phyloP scores from a whole-genome alignment of 1,140 invertebrate genomes.

The Armadillidium nasatum region DNA sequence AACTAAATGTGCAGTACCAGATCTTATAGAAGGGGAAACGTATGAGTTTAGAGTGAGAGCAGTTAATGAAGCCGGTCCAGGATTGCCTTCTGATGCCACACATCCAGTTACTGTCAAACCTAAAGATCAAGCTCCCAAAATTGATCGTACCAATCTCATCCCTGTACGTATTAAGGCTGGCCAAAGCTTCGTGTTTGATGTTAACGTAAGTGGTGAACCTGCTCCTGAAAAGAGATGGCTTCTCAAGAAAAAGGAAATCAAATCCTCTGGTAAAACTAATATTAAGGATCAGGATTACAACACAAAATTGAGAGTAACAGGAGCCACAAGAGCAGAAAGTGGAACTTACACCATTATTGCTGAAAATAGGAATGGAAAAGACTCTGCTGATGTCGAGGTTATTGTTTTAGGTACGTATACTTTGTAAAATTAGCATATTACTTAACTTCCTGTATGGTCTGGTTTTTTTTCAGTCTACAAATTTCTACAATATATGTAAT shows the following conservation, averaged over 20 bases:
- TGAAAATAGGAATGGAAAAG: constrained; percentile 88
- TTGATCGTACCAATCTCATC: constrained; percentile 79
- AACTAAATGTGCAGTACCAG: constrained; percentile 77
- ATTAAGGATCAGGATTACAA: constrained; percentile 66
- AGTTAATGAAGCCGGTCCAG: constrained; percentile 87
- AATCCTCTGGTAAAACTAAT: constrained; percentile 50
- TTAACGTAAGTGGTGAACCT: constrained; percentile 82
- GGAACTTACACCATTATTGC: constrained; percentile 87
- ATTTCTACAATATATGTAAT: no score
- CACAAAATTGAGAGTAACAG: constrained; percentile 78
- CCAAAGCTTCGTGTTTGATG: constrained; percentile 72
- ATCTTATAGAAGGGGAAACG: constrained; percentile 82
- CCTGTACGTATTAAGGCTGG: constrained; percentile 82
- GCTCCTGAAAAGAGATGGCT: constrained; percentile 85
- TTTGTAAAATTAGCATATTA: not conserved
- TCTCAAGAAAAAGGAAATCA: constrained; percentile 67
- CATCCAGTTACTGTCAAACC: constrained; percentile 85
- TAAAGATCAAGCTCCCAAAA: constrained; percentile 75
- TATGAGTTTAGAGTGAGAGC: constrained; percentile 88
- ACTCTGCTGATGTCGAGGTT: constrained; percentile 85
- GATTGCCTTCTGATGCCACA: constrained; percentile 81
- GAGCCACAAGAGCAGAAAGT: constrained; percentile 79
- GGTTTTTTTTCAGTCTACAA: no score
- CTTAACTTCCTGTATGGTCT: no score
- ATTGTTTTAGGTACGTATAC: constrained; percentile 66